A percentile compares a stretch with the other conserved stretches of the same genome.
These are phyloP conservation scores for Eleginops maclovinus DNA, from an alignment of 2,113 vertebrate species.

Conservation along the genomic window DNA sequence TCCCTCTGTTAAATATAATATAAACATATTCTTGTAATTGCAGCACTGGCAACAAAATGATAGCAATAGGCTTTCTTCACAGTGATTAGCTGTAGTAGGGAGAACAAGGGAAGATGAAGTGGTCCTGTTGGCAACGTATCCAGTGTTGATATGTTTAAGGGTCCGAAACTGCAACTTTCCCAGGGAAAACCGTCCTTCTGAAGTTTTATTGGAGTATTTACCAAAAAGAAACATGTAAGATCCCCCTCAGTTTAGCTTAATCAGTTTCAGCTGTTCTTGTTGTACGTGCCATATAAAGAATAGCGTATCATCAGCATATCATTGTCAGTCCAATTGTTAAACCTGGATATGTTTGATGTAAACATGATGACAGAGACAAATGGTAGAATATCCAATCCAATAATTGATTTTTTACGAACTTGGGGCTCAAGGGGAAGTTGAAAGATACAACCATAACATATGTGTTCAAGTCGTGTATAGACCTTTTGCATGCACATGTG, in stretches of 20 bases:
- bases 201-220: constrained; percentile 21
- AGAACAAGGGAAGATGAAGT: constrained; percentile 19
- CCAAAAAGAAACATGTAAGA: background rate
- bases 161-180: constrained; percentile 29
- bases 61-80: constrained; percentile 7
- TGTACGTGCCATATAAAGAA: background rate
- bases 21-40: constrained; percentile 37
- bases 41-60: constrained; percentile 12
- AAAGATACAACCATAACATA: no score
- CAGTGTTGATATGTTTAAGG: constrained; percentile 30
- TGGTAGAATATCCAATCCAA: background rate
- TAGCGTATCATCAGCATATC: background rate
- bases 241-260: constrained; percentile 24
- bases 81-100: background rate
- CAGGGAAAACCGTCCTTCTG: constrained; percentile 31
- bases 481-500: no score
- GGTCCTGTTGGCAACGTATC: constrained; percentile 28
- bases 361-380: background rate
- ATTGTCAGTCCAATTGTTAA: background rate
- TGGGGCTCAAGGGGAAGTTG: background rate
- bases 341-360: background rate
- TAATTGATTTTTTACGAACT: background rate
- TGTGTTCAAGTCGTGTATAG: no score
- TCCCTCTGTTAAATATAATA: background rate
- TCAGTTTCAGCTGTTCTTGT: constrained; percentile 24